These are phyloP conservation scores for Hydroisotoma schaefferi DNA, from an alignment of 2,888 invertebrate species.

Conservation along the genomic window DNA sequence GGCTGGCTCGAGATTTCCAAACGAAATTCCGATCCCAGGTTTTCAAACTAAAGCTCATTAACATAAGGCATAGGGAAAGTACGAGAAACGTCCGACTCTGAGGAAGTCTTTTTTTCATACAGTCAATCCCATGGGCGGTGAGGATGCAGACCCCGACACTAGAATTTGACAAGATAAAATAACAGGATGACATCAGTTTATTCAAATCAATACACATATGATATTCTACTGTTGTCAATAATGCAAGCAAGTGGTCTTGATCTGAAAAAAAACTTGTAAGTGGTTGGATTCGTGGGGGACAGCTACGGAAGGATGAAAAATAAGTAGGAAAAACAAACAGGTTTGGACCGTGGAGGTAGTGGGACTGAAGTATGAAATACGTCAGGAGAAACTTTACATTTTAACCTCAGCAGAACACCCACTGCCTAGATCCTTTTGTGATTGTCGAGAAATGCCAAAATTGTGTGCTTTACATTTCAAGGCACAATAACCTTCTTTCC, in stretches of 20 bases:
- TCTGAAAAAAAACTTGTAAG: neutral
- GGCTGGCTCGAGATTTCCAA: conserved; percentile 72
- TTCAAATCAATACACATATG: neutral
- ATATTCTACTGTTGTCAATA: neutral
- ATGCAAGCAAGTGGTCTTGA: neutral
- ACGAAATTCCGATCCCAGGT: conserved; percentile 70
- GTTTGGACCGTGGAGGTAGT: neutral
- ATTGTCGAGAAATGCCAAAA: no score
- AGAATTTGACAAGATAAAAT: conserved; percentile 4
- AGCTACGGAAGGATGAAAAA: neutral
- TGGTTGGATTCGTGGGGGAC: neutral
- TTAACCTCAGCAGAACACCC: no score
- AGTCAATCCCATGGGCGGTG: conserved; percentile 40
- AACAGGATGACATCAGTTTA: neutral
- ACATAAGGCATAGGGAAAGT: conserved; percentile 37
- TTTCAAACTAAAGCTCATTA: conserved; percentile 38
- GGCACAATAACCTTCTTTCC: no score
- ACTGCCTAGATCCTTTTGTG: no score
- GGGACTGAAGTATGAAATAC: neutral
- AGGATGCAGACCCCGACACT: conserved; percentile 47
- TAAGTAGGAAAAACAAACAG: neutral
- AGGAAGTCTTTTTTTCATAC: conserved; percentile 18
- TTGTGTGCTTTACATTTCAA: no score
- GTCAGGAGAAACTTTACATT: no score
- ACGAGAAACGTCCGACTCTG: conserved; percentile 21